Conservation (phyloP, 2,797 vertebrate species). For the Molossus molossus region DNA sequence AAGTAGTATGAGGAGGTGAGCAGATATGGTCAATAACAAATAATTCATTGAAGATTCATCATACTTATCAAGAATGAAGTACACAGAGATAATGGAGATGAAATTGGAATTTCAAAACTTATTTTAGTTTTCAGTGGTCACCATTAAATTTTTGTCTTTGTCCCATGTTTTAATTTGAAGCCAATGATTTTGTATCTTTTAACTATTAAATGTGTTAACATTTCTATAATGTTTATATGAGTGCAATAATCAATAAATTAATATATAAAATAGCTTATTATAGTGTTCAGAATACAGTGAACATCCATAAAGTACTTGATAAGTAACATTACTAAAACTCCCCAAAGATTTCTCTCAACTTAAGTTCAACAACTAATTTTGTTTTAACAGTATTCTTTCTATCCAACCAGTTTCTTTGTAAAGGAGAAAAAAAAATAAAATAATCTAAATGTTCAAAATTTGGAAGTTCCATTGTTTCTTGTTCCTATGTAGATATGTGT, state of each 20-base stretch:
- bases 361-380: slow-evolving; percentile 9
- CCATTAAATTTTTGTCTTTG: neutral
- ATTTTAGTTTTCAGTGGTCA: neutral
- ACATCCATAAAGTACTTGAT: neutral
- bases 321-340: neutral
- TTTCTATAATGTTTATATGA: slow-evolving; percentile 32
- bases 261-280: neutral
- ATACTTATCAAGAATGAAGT: neutral
- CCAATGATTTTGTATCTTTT: neutral
- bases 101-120: neutral
- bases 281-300: neutral
- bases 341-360: neutral
- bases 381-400: neutral
- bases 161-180: slow-evolving; percentile 24
- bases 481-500: slow-evolving; percentile 65
- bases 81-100: neutral
- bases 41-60: neutral
- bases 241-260: slow-evolving; percentile 30
- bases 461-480: slow-evolving; percentile 78
- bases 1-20: neutral
- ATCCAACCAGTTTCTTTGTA: neutral
- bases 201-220: slow-evolving; percentile 4
- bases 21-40: neutral
- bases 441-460: slow-evolving; percentile 65
- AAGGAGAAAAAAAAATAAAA: slow-evolving; percentile 28